These are phyloP conservation scores for Drosophila phalerata DNA, from an alignment of 2,888 invertebrate species.

Conservation along the genomic window DNA sequence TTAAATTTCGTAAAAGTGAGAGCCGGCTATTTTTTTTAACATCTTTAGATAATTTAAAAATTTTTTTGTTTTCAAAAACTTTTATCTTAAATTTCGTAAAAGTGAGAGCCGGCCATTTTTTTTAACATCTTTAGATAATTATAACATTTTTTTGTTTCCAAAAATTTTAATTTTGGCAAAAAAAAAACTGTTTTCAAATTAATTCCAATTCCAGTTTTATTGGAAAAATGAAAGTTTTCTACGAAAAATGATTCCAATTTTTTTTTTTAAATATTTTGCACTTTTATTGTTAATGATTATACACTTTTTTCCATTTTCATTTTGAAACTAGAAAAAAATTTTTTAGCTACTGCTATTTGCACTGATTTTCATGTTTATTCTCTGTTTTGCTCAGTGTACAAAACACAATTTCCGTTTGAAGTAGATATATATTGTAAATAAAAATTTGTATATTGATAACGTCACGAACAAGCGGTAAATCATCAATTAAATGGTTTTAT, in stretches of 20 bases:
- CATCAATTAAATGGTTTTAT: slow-evolving; percentile 71
- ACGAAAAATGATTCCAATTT: neutral
- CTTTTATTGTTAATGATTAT: too few relatives aligned
- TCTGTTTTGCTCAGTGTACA: slow-evolving; percentile 4
- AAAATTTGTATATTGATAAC: slow-evolving; percentile 36
- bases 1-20: neutral
- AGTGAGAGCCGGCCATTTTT: too few relatives aligned
- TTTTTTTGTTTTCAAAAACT: too few relatives aligned
- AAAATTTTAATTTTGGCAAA: too few relatives aligned
- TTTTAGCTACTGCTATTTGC: neutral
- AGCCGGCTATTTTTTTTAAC: too few relatives aligned
- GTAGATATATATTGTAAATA: slow-evolving; percentile 3
- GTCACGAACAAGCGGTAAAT: slow-evolving; percentile 63
- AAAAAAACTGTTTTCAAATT: too few relatives aligned
- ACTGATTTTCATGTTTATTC: neutral
- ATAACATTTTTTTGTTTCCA: too few relatives aligned
- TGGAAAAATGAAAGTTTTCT: too few relatives aligned
- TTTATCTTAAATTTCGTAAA: neutral
- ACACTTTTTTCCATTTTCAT: neutral
- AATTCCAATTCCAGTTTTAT: too few relatives aligned
- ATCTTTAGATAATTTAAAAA: too few relatives aligned
- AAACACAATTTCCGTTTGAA: slow-evolving; percentile 8
- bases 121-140: too few relatives aligned
- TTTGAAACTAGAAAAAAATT: neutral
- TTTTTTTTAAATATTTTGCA: neutral